phyloP scores from a whole-genome alignment of 2,888 invertebrate genomes.

The Drosophila kokeensis region DNA sequence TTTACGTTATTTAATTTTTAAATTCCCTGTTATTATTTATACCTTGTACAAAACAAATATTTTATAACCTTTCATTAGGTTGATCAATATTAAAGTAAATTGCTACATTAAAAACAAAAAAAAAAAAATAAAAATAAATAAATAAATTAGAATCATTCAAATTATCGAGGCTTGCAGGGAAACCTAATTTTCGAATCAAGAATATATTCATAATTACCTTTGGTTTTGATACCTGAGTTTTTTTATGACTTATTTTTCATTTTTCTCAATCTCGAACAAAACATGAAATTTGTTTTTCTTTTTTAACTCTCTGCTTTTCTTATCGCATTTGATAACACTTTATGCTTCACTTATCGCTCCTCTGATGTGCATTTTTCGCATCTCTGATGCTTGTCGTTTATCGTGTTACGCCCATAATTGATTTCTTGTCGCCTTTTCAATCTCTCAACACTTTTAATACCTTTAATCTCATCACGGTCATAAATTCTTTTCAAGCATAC shows the following conservation, averaged over 20 bases:
- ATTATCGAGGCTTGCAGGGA: background rate
- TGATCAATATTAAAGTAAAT: too few species aligned
- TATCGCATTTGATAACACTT: background rate
- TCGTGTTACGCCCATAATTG: background rate
- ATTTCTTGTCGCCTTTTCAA: background rate
- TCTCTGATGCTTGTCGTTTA: background rate
- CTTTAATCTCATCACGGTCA: conserved; percentile 6
- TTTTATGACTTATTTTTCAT: background rate
- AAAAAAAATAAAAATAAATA: too few species aligned
- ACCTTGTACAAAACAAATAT: too few species aligned
- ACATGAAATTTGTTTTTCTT: background rate
- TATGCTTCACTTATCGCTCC: background rate
- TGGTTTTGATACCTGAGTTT: background rate
- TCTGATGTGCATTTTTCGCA: background rate
- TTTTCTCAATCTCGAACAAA: too few species aligned
- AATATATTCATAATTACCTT: background rate
- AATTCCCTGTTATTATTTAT: too few species aligned
- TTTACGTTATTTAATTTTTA: too few species aligned
- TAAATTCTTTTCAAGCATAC: background rate
- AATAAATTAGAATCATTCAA: background rate
- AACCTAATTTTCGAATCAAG: background rate
- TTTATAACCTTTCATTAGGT: too few species aligned
- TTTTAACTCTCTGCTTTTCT: background rate
- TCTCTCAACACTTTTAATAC: conserved; percentile 10
- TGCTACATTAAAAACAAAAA: too few species aligned